These are phyloP conservation scores for Pseudorhombus dupliciocellatus DNA, from an alignment of 2,113 vertebrate species.

Conservation along the genomic window DNA sequence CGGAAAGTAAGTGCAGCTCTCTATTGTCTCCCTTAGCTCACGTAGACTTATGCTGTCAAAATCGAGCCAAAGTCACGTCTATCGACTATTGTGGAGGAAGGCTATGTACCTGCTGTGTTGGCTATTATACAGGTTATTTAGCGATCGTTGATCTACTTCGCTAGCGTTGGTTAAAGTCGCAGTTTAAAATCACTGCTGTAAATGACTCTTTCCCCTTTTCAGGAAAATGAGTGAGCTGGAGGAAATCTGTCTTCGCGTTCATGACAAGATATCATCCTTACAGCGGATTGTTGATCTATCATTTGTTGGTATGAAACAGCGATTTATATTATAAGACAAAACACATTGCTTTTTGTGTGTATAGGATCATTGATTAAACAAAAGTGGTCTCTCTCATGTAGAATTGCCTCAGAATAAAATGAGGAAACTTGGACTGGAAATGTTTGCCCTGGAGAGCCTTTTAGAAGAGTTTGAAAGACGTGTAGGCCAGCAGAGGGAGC, in stretches of 20 bases:
- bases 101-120: too few species aligned
- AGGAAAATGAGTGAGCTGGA: conserved; percentile 72
- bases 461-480: conserved; percentile 75
- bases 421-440: conserved; percentile 72
- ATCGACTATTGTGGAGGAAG: too few species aligned
- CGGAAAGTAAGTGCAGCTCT: too few species aligned
- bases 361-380: not conserved
- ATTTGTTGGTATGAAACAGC: conserved; percentile 56
- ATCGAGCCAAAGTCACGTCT: too few species aligned
- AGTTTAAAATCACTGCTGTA: too few species aligned
- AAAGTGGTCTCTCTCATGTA: conserved; percentile 33
- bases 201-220: too few species aligned
- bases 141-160: too few species aligned
- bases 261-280: conserved; percentile 68
- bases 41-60: not conserved
- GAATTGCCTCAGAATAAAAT: conserved; percentile 73
- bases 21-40: not conserved
- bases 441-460: conserved; percentile 61
- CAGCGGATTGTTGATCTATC: conserved; percentile 73
- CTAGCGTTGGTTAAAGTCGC: too few species aligned
- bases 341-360: not conserved
- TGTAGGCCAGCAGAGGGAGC: conserved; percentile 65
- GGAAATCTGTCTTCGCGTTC: conserved; percentile 66
- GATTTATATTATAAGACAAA: not conserved
- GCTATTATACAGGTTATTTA: too few species aligned